Conservation (phyloP, 2,888 invertebrate species). For the Latrodectus hesperus region DNA sequence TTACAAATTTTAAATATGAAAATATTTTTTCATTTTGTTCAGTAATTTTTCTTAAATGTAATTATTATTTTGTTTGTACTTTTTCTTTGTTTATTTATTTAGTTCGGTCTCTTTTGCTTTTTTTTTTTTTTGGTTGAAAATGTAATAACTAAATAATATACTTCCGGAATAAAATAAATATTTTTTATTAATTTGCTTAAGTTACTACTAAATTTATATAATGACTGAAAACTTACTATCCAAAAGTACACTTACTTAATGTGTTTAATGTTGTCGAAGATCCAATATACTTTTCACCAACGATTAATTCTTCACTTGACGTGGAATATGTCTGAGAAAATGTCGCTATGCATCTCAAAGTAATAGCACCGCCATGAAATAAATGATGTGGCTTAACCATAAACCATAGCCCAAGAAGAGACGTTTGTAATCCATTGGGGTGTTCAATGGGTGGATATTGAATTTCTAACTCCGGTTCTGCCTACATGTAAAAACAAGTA, state of each 20-base stretch:
- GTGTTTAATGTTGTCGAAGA: constrained; percentile 42
- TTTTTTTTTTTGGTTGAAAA: too few relatives aligned
- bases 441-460: constrained; percentile 51
- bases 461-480: constrained; percentile 26
- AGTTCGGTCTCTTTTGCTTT: too few relatives aligned
- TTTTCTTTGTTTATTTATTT: too few relatives aligned
- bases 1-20: too few relatives aligned
- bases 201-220: too few relatives aligned
- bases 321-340: constrained; percentile 65
- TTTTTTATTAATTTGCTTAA: too few relatives aligned
- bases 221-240: too few relatives aligned
- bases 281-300: constrained; percentile 49
- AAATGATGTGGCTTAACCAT: constrained; percentile 54
- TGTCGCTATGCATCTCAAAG: constrained; percentile 46
- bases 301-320: constrained; percentile 61
- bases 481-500: constrained; percentile 13
- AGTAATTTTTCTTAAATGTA: too few relatives aligned
- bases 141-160: too few relatives aligned
- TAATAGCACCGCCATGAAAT: constrained; percentile 53
- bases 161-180: too few relatives aligned
- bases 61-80: too few relatives aligned
- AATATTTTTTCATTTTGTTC: too few relatives aligned
- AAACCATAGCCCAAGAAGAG: constrained; percentile 45
- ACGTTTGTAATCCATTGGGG: constrained; percentile 49
- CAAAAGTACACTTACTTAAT: constrained; percentile 29